These are phyloP conservation scores for Volucella inflata DNA, from an alignment of 2,888 invertebrate genomes.

Conservation along the genomic window DNA sequence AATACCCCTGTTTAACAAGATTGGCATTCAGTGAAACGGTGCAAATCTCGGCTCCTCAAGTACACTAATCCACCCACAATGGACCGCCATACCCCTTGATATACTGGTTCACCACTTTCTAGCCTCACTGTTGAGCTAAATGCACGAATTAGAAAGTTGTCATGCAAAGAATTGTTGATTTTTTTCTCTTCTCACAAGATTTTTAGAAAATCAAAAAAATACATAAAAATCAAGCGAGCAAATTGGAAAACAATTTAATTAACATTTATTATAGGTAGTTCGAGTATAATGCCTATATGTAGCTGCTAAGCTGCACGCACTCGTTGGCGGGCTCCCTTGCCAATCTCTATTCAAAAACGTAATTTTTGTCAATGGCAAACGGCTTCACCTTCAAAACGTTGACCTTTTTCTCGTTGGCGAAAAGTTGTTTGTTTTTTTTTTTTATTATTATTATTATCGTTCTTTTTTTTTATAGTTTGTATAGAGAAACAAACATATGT, in stretches of 20 bases:
- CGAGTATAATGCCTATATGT: slow-evolving; percentile 11
- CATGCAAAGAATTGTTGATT: not conserved
- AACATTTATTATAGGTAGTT: slow-evolving; percentile 42
- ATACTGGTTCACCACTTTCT: not conserved
- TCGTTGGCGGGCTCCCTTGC: not conserved
- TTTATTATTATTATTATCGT: not conserved
- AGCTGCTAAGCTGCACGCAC: slow-evolving; percentile 40
- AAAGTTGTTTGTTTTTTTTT: slow-evolving; percentile 12
- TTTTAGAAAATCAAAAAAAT: slow-evolving; percentile 21
- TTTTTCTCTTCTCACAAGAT: too few species aligned
- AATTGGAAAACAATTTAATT: slow-evolving; percentile 37
- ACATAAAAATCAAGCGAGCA: slow-evolving; percentile 8
- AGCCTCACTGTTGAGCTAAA: slow-evolving; percentile 1
- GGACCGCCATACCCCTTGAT: too few species aligned
- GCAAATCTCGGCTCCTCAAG: too few species aligned
- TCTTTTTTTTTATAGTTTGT: too few species aligned
- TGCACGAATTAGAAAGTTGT: slow-evolving; percentile 36
- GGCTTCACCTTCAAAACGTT: slow-evolving; percentile 52
- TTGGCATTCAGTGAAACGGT: too few species aligned
- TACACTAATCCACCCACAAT: too few species aligned
- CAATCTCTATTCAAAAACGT: slow-evolving; percentile 37
- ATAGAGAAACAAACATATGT: too few species aligned
- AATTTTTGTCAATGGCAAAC: slow-evolving; percentile 48
- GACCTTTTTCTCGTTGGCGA: slow-evolving; percentile 45
- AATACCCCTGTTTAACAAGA: too few species aligned